Conservation (phyloP, 2,888 invertebrate species). For the Brachyptera risi region DNA sequence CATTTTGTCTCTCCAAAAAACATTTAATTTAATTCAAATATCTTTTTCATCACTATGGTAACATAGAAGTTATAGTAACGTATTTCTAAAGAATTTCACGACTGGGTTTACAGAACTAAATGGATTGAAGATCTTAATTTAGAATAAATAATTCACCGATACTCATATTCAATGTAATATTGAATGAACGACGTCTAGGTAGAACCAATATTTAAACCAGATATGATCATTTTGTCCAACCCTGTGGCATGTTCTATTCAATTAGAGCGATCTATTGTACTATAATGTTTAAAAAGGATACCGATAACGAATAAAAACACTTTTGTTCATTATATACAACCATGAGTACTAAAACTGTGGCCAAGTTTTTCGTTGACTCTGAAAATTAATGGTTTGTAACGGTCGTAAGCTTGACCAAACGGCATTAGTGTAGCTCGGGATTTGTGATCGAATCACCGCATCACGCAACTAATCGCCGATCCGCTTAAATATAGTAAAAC, state of each 20-base stretch:
- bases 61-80: no score
- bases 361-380: constrained; percentile 17
- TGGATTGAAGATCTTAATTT: no score
- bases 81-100: no score
- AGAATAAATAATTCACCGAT: no score
- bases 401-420: constrained; percentile 10
- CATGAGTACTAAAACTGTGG: constrained; percentile 16
- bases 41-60: no score
- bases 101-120: no score
- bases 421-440: neutral
- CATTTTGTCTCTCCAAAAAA: no score
- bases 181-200: no score
- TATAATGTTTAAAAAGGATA: constrained; percentile 15
- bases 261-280: constrained; percentile 18
- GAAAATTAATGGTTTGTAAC: constrained; percentile 20
- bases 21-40: no score
- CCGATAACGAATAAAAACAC: constrained; percentile 10
- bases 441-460: neutral
- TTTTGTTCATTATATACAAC: neutral
- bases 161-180: no score
- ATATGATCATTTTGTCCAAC: neutral
- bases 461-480: constrained; percentile 3
- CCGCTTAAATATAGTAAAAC: no score
- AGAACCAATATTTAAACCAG: no score
- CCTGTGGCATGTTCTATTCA: constrained; percentile 14